Evolutionary conservation across 2,113 vertebrate genomes (phyloP).

Genomic region (Caracal caracal): DNA sequence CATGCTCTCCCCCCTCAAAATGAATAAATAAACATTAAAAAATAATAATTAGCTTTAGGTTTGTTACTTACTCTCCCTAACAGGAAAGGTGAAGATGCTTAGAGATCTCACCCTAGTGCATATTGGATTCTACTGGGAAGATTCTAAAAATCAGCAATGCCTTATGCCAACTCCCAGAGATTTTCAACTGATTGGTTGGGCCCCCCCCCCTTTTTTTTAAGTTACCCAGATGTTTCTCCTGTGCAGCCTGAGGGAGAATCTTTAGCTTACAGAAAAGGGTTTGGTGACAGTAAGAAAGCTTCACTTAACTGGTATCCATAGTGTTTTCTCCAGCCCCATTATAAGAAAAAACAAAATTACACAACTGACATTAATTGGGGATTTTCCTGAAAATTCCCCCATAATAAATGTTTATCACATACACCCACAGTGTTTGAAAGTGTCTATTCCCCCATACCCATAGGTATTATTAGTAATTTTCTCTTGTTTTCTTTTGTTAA

Average conservation of each 20-base stretch:
- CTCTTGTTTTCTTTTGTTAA: background rate
- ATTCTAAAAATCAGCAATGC: background rate
- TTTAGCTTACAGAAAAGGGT: background rate
- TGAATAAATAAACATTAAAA: no score
- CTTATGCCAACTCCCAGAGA: background rate
- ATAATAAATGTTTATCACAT: background rate
- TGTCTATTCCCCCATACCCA: background rate
- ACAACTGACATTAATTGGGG: background rate
- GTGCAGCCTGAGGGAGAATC: background rate
- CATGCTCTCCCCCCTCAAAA: no score
- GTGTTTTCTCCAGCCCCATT: background rate
- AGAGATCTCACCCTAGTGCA: background rate
- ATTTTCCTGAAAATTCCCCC: background rate
- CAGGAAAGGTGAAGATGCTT: background rate
- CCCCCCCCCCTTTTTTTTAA: background rate
- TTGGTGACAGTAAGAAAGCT: background rate
- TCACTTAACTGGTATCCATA: background rate
- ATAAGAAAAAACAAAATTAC: background rate
- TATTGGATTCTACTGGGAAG: background rate
- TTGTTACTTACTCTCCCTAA: background rate
- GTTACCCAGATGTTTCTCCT: background rate
- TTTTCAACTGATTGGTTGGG: background rate
- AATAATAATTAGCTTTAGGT: background rate
- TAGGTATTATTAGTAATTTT: background rate
- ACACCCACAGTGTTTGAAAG: background rate